Evolutionary conservation across 2,797 vertebrate species (phyloP).

Genomic region (Sebastes hubbsi): DNA sequence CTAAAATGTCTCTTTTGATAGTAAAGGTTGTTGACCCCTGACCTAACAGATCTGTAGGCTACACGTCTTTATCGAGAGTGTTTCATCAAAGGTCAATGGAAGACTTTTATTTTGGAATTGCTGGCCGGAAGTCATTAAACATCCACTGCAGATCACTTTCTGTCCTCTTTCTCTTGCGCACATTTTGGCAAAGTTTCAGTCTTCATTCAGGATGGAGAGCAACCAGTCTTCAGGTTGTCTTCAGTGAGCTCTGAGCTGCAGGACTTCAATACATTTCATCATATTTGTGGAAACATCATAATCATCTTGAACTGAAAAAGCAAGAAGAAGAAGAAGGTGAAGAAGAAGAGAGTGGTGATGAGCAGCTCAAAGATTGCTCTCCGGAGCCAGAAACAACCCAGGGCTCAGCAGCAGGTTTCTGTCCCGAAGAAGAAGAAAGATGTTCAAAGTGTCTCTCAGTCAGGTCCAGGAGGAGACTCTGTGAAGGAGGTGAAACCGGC

Average conservation of each 20-base stretch:
- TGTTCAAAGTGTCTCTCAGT: slow-evolving; percentile 67
- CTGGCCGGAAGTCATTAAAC: slow-evolving; percentile 37
- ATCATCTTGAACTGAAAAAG: background rate
- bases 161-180: background rate
- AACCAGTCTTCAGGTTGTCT: background rate
- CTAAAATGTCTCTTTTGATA: too few species aligned
- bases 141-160: background rate
- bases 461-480: slow-evolving; percentile 23
- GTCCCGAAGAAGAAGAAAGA: slow-evolving; percentile 85
- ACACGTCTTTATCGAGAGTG: too few species aligned
- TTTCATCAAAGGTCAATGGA: background rate
- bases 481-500: slow-evolving; percentile 71
- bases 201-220: slow-evolving; percentile 20
- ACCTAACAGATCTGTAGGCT: too few species aligned
- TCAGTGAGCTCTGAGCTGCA: background rate
- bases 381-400: slow-evolving; percentile 59
- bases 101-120: slow-evolving; percentile 32
- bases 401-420: slow-evolving; percentile 68
- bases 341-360: slow-evolving; percentile 51
- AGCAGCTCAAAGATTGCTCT: slow-evolving; percentile 57
- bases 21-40: too few species aligned
- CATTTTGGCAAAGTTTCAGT: slow-evolving; percentile 46
- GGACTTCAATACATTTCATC: background rate
- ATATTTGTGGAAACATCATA: background rate
- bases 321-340: background rate